Base-by-base conservation (phyloP, 2,113 vertebrate species). In the Nothoprocta pentlandii region DNA sequence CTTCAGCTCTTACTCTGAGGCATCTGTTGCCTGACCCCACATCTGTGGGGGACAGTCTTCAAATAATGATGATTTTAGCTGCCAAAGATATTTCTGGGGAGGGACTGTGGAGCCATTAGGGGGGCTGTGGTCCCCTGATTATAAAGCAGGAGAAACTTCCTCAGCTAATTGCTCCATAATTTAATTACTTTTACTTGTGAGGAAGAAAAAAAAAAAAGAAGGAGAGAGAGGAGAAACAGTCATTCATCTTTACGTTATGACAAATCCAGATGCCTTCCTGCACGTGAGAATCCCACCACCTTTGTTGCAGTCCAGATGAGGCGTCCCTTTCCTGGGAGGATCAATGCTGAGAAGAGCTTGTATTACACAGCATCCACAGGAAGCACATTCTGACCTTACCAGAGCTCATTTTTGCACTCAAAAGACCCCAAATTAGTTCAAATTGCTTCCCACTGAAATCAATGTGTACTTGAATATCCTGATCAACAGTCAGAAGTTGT, bases 41-140 rank as follows among this genome's bases (percentile, higher is more conserved):
- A 4, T 11, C 12, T 77, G 16, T 67, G 41, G n/a, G 19, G 28
- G 64, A 21, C 26, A 22, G 16, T 28, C 16, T 30, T 15, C 22
- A 49, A 3, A 2, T 0, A 2, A 22, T n/a, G 39, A 34, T 4
- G 2, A 39, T 7, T 12, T 0, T 54, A 7, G 34, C 74, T 61
- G 47, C 17, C 16, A 28, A 64, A 82, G 23, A 4, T 51, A 51
- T 64, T 85, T 32, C 80, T 70, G 34, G 15, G 13, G 5, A 30
- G 61, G 16, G n/a, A 36, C 13, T 46, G 26, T 54, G n/a, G 22
- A 85, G 12, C 7, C 47, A 39, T 42, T 41, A n/a, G n/a, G n/a
- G n/a, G n/a, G n/a, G n/a, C n/a, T n/a, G n/a, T n/a, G 16, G 13
- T 32, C 15, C 1, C 34, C 62, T 61, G 11, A 42, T 62, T 78